Percentiles rank a stretch among this genome's conserved stretches.
phyloP scores from a whole-genome alignment of 2,888 invertebrate species.

The Cremastinae sp. region DNA sequence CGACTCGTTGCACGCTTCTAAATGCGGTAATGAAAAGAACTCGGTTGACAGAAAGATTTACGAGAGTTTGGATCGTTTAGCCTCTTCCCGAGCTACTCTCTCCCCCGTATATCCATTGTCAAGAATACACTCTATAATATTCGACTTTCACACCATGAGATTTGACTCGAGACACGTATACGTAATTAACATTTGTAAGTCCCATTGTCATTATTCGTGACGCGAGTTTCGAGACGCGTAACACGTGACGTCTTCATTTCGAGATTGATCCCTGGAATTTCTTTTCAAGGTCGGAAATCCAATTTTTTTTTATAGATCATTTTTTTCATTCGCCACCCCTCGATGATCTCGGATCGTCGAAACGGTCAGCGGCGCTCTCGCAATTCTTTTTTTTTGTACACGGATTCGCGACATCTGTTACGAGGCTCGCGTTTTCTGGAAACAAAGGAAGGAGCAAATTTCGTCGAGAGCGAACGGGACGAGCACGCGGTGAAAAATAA shows the following conservation, averaged over 20 bases:
- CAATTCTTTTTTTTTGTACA: no score
- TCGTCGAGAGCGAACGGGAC: neutral
- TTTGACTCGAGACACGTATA: neutral
- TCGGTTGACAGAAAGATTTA: conserved; percentile 54
- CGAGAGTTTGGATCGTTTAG: conserved; percentile 37
- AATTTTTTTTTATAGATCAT: no score
- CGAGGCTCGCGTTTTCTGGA: neutral
- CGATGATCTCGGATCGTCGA: no score
- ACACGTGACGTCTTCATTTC: conserved; percentile 2
- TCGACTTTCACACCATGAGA: conserved; percentile 51
- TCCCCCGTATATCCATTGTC: conserved; percentile 46
- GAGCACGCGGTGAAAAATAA: neutral
- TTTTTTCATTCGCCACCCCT: no score
- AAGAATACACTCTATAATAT: no score
- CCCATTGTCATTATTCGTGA: conserved; percentile 3
- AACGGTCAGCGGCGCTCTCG: no score
- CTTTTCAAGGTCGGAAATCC: no score
- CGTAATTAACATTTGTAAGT: conserved; percentile 25
- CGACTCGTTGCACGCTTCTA: no score
- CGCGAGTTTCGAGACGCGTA: conserved; percentile 8
- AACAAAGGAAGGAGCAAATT: neutral
- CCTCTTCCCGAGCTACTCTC: conserved; percentile 29
- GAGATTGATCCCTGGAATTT: no score
- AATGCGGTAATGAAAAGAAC: conserved; percentile 52
- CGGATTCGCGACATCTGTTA: no score